Conservation (phyloP, 2,797 vertebrate species). For the Sebastes taczanowskii region DNA sequence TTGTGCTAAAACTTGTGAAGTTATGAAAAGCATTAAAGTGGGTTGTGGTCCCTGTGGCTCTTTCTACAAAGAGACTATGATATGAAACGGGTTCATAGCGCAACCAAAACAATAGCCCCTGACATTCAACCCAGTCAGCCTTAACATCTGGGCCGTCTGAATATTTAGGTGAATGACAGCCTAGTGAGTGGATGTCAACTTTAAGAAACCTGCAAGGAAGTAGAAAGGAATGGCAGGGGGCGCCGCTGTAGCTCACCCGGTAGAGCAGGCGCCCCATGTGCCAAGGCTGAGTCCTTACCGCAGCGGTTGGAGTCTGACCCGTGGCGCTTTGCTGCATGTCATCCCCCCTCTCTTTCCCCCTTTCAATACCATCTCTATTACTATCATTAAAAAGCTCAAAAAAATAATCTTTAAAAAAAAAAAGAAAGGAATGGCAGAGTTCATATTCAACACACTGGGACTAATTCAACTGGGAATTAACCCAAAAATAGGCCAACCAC, state of each 20-base stretch:
- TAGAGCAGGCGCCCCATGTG: no score
- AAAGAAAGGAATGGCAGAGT: conserved; percentile 9
- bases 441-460: conserved; percentile 49
- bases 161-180: conserved; percentile 61
- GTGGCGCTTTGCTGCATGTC: no score
- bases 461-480: conserved; percentile 55
- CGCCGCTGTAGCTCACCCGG: no score
- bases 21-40: background rate
- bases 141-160: conserved; percentile 19
- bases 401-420: no score
- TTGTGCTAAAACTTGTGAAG: background rate
- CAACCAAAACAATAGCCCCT: background rate
- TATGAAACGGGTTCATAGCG: background rate
- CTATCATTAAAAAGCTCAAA: no score
- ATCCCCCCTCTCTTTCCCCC: no score
- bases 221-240: conserved; percentile 17
- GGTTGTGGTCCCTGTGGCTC: background rate
- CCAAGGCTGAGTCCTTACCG: no score
- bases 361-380: no score
- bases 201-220: conserved; percentile 39
- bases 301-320: no score
- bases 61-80: background rate
- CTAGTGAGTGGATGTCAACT: conserved; percentile 44
- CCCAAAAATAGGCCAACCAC: conserved; percentile 42
- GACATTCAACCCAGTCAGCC: background rate